Evolutionary conservation across 2,888 invertebrate genomes (phyloP), one percentile per base, ranked within the genome.

Genomic region (Lysandra bellargus): DNA sequence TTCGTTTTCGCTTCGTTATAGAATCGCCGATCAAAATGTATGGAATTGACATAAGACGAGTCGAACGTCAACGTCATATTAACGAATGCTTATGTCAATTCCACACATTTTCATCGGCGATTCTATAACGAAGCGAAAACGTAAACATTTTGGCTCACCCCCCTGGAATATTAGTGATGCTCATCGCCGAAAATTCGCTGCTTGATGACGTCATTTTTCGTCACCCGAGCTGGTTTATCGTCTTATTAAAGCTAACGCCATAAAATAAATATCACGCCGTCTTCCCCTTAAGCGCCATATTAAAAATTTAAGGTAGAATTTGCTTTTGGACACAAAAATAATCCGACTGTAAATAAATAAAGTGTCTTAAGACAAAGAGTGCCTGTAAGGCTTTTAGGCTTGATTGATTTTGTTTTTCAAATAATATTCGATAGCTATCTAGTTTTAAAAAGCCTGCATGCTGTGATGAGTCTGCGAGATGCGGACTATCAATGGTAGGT

Each of bases 121-220:
- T 23, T 23, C 23, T 23, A 23, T 23, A 23, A 23, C 23, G 23
- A 23, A 23, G 23, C 23, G 23, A 23, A 23, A 23, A 23, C 23
- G 23, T 23, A 0, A 23, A 23, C 23, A 23, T 23, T 23, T 23
- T 23, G 23, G 23, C 23, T 23, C 23, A 23, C 23, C 23, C 23
- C 23, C 23, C 40, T 49, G 23, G 74, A 75, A 76, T 76, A 76
- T 77, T 79, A 79, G 72, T 77, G 79, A 82, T 82, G 82, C 80
- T 83, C 17, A 83, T 86, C 83, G 85, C 84, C 83, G 82, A 81
- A 85, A 89, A 89, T 88, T 89, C 83, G 85, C 84, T 87, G 85
- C 89, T 89, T 88, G 90, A 90, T 90, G 89, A 87, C 86, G 86
- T 88, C 87, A 90, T 91, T 90, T 90, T 89, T 90, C 90, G 89